phyloP scores from a whole-genome alignment of 2,888 invertebrate genomes.

The Phytoseiulus persimilis region DNA sequence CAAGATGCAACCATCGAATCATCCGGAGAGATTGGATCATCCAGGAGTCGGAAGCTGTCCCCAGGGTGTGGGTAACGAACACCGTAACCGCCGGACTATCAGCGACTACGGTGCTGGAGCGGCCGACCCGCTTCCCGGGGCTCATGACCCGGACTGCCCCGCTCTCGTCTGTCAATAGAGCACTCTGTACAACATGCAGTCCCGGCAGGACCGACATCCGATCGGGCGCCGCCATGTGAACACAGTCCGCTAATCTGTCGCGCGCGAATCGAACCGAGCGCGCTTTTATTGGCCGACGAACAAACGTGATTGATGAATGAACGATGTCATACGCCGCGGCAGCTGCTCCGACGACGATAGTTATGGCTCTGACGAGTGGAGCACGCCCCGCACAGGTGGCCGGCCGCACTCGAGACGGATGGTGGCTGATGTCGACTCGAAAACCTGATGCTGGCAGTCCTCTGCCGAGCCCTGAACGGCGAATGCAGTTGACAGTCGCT shows the following conservation, averaged over 20 bases:
- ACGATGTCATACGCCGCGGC: background rate
- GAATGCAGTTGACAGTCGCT: background rate
- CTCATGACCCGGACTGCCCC: background rate
- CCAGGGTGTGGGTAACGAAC: background rate
- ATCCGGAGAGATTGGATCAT: background rate
- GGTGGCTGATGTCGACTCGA: background rate
- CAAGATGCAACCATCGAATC: background rate
- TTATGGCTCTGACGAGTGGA: background rate
- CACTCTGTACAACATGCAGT: background rate
- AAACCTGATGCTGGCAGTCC: background rate
- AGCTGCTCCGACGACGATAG: background rate
- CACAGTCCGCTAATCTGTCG: background rate
- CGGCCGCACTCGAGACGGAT: background rate
- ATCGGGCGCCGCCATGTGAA: too few relatives aligned
- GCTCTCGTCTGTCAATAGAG: background rate
- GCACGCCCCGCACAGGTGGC: background rate
- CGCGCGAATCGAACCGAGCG: background rate
- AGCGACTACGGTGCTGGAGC: background rate
- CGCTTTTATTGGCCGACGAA: background rate
- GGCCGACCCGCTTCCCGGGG: too few relatives aligned
- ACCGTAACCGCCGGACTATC: background rate
- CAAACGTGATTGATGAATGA: background rate
- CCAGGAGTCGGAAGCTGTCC: background rate
- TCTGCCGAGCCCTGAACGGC: background rate
- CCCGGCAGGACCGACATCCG: too few relatives aligned